Conservation (phyloP, 1,140 invertebrate genomes). For the Oryctes rhinoceros region DNA sequence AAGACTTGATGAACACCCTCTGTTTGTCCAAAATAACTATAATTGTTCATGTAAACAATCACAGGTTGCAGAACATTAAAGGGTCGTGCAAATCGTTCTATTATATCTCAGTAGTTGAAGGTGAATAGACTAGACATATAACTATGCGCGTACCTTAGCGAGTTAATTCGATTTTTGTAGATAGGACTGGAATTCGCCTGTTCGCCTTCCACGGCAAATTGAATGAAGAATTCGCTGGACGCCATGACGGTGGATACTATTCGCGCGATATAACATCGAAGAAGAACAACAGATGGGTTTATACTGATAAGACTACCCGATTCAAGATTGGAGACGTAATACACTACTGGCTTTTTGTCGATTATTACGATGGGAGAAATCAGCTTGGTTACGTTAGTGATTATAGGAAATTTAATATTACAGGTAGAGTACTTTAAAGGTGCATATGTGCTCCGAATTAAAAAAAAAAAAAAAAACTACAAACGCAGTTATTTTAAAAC, state of each 20-base stretch:
- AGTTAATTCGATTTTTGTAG: slow-evolving; percentile 53
- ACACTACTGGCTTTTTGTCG: slow-evolving; percentile 80
- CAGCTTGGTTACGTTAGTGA: slow-evolving; percentile 67
- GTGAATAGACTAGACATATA: neutral
- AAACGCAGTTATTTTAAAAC: too few species aligned
- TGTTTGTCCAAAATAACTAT: neutral
- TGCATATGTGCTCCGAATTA: too few species aligned
- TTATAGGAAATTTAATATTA: neutral
- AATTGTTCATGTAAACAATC: neutral
- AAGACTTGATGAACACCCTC: neutral
- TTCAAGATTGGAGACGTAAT: slow-evolving; percentile 73
- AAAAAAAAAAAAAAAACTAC: too few species aligned
- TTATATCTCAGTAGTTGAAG: neutral
- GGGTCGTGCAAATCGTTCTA: neutral
- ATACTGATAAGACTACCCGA: slow-evolving; percentile 66
- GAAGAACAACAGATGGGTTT: slow-evolving; percentile 74
- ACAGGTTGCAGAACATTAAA: neutral
- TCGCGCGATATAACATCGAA: slow-evolving; percentile 71
- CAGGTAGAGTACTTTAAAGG: neutral
- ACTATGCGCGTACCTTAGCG: neutral
- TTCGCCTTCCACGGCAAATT: slow-evolving; percentile 80
- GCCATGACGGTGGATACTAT: slow-evolving; percentile 73
- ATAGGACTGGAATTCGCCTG: slow-evolving; percentile 72
- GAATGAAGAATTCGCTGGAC: slow-evolving; percentile 75
- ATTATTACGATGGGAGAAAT: slow-evolving; percentile 67